Evolutionary conservation across 1,140 invertebrate genomes (phyloP).

Genomic region (Aphis craccivora): DNA sequence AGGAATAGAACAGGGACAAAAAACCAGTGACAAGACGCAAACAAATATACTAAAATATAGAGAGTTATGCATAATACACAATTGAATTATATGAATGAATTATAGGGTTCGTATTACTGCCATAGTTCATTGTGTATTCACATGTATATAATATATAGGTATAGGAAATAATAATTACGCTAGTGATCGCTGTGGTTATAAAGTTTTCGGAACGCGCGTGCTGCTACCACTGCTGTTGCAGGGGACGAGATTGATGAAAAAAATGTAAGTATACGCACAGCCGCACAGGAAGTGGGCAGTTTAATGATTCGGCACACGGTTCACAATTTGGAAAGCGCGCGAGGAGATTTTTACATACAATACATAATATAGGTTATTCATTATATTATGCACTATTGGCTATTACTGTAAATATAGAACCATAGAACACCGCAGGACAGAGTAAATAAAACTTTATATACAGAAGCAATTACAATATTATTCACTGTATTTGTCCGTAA

Average conservation of each 20-base stretch:
- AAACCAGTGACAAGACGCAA: background rate
- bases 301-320: constrained; percentile 45
- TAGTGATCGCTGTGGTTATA: background rate
- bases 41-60: background rate
- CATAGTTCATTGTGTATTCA: background rate
- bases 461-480: background rate
- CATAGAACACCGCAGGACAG: background rate
- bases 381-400: background rate
- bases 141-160: background rate
- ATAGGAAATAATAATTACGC: background rate
- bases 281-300: constrained; percentile 30
- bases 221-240: background rate
- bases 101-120: background rate
- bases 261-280: background rate
- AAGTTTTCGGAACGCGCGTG: background rate
- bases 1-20: background rate
- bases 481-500: background rate
- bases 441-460: background rate
- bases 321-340: background rate
- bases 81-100: background rate
- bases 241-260: background rate
- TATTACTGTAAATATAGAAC: background rate
- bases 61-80: background rate
- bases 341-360: background rate
- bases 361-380: background rate